These are phyloP conservation scores for Aradophagus sp. DNA, from an alignment of 1,140 invertebrate species.

Conservation along the genomic window DNA sequence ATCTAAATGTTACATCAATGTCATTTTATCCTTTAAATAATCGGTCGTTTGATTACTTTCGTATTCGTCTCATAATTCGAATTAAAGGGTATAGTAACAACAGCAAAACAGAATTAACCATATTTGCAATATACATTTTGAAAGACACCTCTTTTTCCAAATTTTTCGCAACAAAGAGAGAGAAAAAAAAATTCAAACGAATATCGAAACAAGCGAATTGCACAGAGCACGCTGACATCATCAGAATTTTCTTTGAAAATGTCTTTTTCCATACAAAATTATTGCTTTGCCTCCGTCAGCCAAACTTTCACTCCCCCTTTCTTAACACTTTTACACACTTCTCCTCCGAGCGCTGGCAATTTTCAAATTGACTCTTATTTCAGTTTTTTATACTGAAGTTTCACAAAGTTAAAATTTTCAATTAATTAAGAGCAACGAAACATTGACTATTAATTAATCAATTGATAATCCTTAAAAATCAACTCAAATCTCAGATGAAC, in stretches of 20 bases:
- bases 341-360: neutral
- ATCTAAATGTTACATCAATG: slow-evolving; percentile 59
- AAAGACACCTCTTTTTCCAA: slow-evolving; percentile 29
- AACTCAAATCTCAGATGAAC: slow-evolving; percentile 42
- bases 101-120: slow-evolving; percentile 44
- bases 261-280: slow-evolving; percentile 43
- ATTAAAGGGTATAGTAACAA: slow-evolving; percentile 45
- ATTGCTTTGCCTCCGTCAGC: slow-evolving; percentile 40
- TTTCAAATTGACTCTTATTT: slow-evolving; percentile 20
- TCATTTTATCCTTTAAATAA: slow-evolving; percentile 54
- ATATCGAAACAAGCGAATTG: slow-evolving; percentile 53
- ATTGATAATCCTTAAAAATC: no score
- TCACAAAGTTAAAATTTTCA: neutral
- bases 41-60: slow-evolving; percentile 52
- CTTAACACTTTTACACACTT: slow-evolving; percentile 39
- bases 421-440: no score
- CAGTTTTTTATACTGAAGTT: slow-evolving; percentile 8
- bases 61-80: slow-evolving; percentile 38
- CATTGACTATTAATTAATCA: no score
- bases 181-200: no score
- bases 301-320: neutral
- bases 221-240: slow-evolving; percentile 40
- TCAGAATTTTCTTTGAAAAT: slow-evolving; percentile 10
- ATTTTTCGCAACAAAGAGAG: neutral
- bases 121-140: slow-evolving; percentile 31